phyloP scores from a whole-genome alignment of 2,797 vertebrate genomes.

The Leontopithecus rosalia region DNA sequence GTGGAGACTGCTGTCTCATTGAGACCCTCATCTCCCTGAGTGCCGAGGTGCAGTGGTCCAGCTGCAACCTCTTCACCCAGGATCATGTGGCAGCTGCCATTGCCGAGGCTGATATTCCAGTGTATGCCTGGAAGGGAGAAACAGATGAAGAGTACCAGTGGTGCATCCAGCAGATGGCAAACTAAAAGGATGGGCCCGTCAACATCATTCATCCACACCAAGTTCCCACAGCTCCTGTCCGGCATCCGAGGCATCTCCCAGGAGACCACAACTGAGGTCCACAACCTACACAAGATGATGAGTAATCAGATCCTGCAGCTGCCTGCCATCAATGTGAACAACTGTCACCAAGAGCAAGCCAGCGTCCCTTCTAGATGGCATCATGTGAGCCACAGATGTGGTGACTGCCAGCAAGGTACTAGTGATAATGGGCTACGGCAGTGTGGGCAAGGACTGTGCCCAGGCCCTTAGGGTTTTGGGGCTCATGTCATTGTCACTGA shows the following conservation, averaged over 20 bases:
- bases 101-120: conserved; percentile 76
- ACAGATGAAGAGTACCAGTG: conserved; percentile 97
- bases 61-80: neutral
- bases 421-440: conserved; percentile 96
- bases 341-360: neutral
- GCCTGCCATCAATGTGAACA: conserved; percentile 95
- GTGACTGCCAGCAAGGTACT: conserved; percentile 97
- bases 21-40: neutral
- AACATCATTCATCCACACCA: conserved; percentile 95
- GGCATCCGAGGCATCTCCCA: conserved; percentile 95
- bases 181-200: conserved; percentile 96
- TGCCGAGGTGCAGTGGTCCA: neutral
- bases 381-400: neutral
- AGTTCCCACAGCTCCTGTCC: conserved; percentile 93
- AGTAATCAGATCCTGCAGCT: conserved; percentile 92
- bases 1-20: neutral
- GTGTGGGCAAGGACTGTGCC: conserved; percentile 96
- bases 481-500: conserved; percentile 90
- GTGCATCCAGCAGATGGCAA: conserved; percentile 97
- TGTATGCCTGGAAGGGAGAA: conserved; percentile 97
- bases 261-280: conserved; percentile 96
- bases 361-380: neutral
- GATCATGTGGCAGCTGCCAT: neutral
- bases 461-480: conserved; percentile 94
- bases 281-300: conserved; percentile 97